Base-by-base conservation (phyloP, 2,888 invertebrate species). In the Plagodis pulveraria region DNA sequence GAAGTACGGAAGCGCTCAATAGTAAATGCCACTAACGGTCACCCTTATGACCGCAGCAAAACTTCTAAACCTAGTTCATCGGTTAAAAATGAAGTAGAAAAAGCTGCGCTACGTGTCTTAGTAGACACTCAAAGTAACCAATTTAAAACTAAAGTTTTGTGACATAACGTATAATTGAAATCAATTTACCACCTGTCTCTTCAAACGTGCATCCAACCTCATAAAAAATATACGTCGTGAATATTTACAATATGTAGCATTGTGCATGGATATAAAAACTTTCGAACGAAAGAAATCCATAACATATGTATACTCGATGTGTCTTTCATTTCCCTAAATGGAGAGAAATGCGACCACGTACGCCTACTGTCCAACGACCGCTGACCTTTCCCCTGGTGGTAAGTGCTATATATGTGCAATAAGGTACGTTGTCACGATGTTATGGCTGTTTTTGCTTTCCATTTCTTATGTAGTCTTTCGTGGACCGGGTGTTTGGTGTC, bases 261-360 rank as follows among this genome's bases (percentile, higher is more conserved):
- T 47, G 10, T 11, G 35, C 5, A 47, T 9, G 32, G 8, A 6
- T 11, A 34, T 11, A 8, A 41, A 38, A 46, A 50, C 40, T 45
- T 59, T 49, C 48, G 50, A 57, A 61, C 56, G n/a, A 62, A 50
- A 53, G 65, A 52, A 62, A 52, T 53, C 56, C 65, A 63, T 36
- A 65, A 60, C 66, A 67, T 62, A 56, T 61, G 65, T 69, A 70
- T 70, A 67, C 63, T 68, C 50, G 73, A 69, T 73, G 76, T 74
- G 80, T 74, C 73, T 60, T 73, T 22, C 22, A 40, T 10, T 67
- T 70, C 88, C 84, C 63, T 82, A 87, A 75, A 87, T 72, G 88
- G 87, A 76, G 87, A 85, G 88, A 88, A 88, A 87, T 65, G 74
- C 72, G 72, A 69, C 71, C 73, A 73, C 54, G 10, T 40, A 36